Evolutionary conservation across 2,888 invertebrate species (phyloP).

Genomic region (Noctua fimbriata): DNA sequence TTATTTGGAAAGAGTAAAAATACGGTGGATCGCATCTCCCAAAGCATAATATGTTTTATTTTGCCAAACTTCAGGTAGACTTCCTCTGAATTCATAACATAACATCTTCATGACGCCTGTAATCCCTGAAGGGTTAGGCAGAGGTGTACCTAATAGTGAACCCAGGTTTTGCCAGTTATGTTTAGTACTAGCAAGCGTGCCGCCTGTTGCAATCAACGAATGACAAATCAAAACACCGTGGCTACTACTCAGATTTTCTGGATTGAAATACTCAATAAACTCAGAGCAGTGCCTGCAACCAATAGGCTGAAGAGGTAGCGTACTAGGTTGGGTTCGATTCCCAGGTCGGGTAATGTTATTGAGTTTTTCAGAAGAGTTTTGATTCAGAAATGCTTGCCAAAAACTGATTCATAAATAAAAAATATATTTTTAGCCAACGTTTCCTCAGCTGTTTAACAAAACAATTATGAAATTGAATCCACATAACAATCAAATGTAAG

Average conservation of each 20-base stretch:
- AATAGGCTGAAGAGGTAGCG: not conserved
- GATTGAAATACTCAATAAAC: not conserved
- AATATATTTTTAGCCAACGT: not conserved
- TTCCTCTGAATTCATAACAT: not conserved
- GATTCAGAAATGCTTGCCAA: not conserved
- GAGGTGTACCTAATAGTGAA: not conserved
- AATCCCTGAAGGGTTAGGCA: not conserved
- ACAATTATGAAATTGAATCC: conserved; percentile 35
- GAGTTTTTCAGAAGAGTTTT: too few relatives aligned
- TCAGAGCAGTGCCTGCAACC: not conserved
- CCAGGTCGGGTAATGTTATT: too few relatives aligned
- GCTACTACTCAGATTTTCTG: not conserved
- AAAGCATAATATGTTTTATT: not conserved
- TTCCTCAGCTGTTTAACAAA: conserved; percentile 10
- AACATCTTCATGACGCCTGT: not conserved
- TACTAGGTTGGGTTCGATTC: too few relatives aligned
- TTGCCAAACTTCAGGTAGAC: not conserved
- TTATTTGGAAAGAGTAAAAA: not conserved
- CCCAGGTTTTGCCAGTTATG: not conserved
- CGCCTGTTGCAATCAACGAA: not conserved
- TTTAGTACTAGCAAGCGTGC: not conserved
- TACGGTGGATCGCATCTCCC: not conserved
- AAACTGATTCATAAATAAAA: not conserved
- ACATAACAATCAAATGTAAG: conserved; percentile 22
- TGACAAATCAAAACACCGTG: not conserved